Base-by-base conservation (phyloP, 1,140 invertebrate genomes). In the Drosophila orosa region DNA sequence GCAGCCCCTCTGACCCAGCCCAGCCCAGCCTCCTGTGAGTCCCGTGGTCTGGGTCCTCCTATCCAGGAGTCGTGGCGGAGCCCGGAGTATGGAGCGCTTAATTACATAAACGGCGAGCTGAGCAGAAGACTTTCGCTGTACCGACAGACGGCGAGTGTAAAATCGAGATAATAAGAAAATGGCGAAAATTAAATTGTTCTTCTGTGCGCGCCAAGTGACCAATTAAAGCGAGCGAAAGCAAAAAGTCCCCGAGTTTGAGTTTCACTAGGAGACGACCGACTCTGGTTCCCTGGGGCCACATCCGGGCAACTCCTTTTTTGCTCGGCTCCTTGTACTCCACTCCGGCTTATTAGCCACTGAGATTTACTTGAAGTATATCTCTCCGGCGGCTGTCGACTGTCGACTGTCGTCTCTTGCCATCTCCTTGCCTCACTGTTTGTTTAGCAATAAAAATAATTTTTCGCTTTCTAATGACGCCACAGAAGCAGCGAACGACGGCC, bases 141-240 rank as follows among this genome's bases (percentile, higher is more conserved):
- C 52, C 29, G 54, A 52, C 60, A 29, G 35, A 71, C 59, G 45
- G 63, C 59, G 57, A 74, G 81, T 85, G 74, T 69, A 85, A 85
- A 77, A 85, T 85, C 74, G 72, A 86, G 83, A 86, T 86, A 86
- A 83, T 86, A 86, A 83, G 83, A 87, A 86, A 86, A 86, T 86
- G 71, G 75, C 60, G 79, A 83, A 87, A 86, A 87, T 86, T 86
- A 86, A 87, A 86, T 86, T 86, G 83, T 86, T 86, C 86, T 87
- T 80, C 72, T 74, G 75, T 52, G 72, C 67, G 67, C 83, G 84
- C 83, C 83, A 86, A 86, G 83, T 86, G 83, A 87, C 83, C 83
- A 86, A 86, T 86, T 86, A 86, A 86, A 86, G 72, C 40, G 79
- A 80, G 44, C 44, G 24, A 22, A 19, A 66, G 67, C 84, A 69